These are phyloP conservation scores for Drosophila fulvimacula DNA, from an alignment of 2,888 invertebrate species.

Conservation along the genomic window DNA sequence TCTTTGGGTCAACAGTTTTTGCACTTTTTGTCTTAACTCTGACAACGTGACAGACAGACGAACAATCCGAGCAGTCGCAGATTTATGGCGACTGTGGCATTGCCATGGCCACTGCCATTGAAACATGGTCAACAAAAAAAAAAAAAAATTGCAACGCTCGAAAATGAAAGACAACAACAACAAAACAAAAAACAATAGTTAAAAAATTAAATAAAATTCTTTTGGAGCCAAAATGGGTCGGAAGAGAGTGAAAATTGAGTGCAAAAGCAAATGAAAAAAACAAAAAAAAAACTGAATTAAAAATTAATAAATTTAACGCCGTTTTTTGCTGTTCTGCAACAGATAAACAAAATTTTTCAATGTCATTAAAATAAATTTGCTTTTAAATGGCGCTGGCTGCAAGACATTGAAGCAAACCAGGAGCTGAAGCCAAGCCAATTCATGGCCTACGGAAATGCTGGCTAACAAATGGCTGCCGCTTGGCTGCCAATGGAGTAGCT, in stretches of 20 bases:
- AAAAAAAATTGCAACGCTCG: conserved; percentile 11
- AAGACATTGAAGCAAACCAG: conserved; percentile 8
- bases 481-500: conserved; percentile 43
- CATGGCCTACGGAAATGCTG: conserved; percentile 46
- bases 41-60: conserved; percentile 30
- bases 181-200: not conserved
- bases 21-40: conserved; percentile 11
- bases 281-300: no score
- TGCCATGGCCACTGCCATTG: conserved; percentile 59
- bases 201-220: conserved; percentile 29
- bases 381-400: conserved; percentile 40
- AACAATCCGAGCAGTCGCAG: conserved; percentile 4
- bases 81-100: conserved; percentile 28
- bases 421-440: conserved; percentile 2
- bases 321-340: conserved; percentile 1
- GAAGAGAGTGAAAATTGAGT: not conserved
- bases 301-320: conserved; percentile 26
- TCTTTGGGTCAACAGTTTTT: conserved; percentile 49
- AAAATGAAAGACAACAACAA: conserved; percentile 5
- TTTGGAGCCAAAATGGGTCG: conserved; percentile 46
- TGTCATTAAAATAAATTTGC: conserved; percentile 67
- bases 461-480: conserved; percentile 36
- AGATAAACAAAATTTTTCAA: conserved; percentile 57
- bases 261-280: conserved; percentile 11
- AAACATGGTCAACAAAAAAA: conserved; percentile 52